Conservation (phyloP, 2,113 vertebrate species). For the Caloenas nicobarica region DNA sequence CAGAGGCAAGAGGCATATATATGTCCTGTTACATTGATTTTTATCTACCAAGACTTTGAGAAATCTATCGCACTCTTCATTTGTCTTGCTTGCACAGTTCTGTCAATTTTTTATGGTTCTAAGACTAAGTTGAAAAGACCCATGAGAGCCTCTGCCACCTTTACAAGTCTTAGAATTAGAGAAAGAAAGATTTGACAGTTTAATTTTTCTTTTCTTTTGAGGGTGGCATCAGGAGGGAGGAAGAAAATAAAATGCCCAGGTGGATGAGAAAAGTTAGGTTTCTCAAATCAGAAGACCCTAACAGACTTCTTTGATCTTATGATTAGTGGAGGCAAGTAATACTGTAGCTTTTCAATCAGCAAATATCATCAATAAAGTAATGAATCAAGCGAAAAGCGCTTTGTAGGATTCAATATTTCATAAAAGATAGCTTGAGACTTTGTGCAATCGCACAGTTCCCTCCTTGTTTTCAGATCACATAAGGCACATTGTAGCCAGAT, state of each 20-base stretch:
- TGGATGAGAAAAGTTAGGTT: not conserved
- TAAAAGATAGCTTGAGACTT: not conserved
- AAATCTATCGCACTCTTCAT: not conserved
- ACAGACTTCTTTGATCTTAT: not conserved
- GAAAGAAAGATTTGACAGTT: not conserved
- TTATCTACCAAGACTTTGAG: not conserved
- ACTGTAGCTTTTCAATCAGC: not conserved
- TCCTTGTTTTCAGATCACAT: not conserved
- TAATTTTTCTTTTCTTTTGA: slow-evolving; percentile 7
- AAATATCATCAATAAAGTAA: not conserved
- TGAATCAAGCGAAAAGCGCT: not conserved
- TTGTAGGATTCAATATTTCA: not conserved
- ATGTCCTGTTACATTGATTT: not conserved
- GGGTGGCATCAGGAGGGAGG: not conserved
- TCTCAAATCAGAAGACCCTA: not conserved
- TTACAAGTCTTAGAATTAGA: slow-evolving; percentile 1
- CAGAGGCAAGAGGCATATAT: not conserved
- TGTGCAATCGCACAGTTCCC: rapidly evolving
- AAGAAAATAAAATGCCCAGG: not conserved
- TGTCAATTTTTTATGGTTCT: not conserved
- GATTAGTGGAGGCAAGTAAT: not conserved
- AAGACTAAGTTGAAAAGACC: slow-evolving; percentile 1
- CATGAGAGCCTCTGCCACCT: not conserved
- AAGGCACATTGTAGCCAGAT: not conserved
- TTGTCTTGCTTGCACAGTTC: slow-evolving; percentile 14